Percentiles rank a stretch among this genome's conserved stretches.
Conservation (phyloP, 2,797 vertebrate species). For the Eulemur mongoz region DNA sequence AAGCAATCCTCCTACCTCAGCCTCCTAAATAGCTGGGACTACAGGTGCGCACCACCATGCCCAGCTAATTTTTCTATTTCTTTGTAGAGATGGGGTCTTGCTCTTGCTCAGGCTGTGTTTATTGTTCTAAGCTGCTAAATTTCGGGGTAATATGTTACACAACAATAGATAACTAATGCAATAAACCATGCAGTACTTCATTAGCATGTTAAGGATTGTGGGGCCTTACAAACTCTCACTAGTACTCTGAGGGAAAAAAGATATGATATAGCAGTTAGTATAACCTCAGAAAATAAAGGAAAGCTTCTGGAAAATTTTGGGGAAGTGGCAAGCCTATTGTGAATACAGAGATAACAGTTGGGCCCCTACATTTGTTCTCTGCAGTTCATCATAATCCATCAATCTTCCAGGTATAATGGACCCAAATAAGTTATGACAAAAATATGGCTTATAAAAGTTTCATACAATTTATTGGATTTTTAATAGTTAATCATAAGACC, state of each 20-base stretch:
- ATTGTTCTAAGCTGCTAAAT: neutral
- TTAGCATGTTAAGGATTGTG: neutral
- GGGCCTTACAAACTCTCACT: neutral
- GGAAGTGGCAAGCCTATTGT: neutral
- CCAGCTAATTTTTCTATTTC: too few species aligned
- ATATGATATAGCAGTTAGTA: neutral
- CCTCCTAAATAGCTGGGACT: too few species aligned
- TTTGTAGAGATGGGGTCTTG: too few species aligned
- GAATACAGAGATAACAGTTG: neutral
- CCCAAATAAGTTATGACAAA: slow-evolving; percentile 16
- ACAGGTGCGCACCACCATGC: too few species aligned
- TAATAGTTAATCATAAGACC: slow-evolving; percentile 13
- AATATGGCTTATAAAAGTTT: slow-evolving; percentile 9
- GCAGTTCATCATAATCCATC: neutral
- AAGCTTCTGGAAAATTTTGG: neutral
- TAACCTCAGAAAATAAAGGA: neutral
- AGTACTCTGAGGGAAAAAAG: neutral
- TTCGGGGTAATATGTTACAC: neutral
- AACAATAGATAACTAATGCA: neutral
- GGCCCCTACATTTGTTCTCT: neutral
- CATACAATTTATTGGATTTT: slow-evolving; percentile 21
- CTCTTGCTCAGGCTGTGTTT: neutral
- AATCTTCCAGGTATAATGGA: neutral
- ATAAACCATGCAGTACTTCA: neutral
- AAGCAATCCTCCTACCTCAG: too few species aligned